These are phyloP conservation scores for Holcopasites calliopsidis DNA, from an alignment of 1,140 invertebrate genomes.

Conservation along the genomic window DNA sequence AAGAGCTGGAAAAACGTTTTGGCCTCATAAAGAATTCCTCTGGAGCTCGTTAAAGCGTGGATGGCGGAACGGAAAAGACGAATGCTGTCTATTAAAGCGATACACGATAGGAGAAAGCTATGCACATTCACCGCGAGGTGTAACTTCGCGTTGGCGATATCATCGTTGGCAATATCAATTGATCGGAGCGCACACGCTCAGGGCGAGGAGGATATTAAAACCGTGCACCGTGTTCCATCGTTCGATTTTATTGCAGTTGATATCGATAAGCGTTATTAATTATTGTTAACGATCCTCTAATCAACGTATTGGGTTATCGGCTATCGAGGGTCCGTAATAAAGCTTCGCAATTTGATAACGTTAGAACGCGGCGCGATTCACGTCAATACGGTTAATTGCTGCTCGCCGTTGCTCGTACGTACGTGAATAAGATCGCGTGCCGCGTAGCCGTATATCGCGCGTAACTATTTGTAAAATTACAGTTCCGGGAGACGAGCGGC, in stretches of 20 bases:
- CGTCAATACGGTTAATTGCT: slow-evolving; percentile 37
- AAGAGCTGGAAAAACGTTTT: background rate
- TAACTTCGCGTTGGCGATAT: slow-evolving; percentile 7
- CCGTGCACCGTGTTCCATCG: slow-evolving; percentile 15
- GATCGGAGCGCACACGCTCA: background rate
- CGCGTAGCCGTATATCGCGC: background rate
- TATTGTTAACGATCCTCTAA: slow-evolving; percentile 41
- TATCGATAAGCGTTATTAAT: slow-evolving; percentile 48
- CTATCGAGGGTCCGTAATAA: slow-evolving; percentile 33
- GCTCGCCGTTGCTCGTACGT: background rate
- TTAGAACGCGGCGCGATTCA: slow-evolving; percentile 21
- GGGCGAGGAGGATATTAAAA: slow-evolving; percentile 23
- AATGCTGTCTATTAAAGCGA: background rate
- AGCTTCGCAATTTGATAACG: slow-evolving; percentile 30
- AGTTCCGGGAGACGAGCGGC: background rate
- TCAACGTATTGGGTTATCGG: slow-evolving; percentile 33
- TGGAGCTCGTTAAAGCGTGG: background rate
- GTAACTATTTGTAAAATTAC: slow-evolving; percentile 34
- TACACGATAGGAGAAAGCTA: background rate
- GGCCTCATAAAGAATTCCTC: background rate
- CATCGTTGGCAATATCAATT: too few species aligned
- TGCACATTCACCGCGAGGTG: background rate
- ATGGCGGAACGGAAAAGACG: background rate
- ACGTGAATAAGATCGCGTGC: slow-evolving; percentile 37
- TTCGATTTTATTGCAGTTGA: slow-evolving; percentile 21